Evolutionary conservation across 2,113 vertebrate genomes (phyloP).

Genomic region (Podiceps cristatus): DNA sequence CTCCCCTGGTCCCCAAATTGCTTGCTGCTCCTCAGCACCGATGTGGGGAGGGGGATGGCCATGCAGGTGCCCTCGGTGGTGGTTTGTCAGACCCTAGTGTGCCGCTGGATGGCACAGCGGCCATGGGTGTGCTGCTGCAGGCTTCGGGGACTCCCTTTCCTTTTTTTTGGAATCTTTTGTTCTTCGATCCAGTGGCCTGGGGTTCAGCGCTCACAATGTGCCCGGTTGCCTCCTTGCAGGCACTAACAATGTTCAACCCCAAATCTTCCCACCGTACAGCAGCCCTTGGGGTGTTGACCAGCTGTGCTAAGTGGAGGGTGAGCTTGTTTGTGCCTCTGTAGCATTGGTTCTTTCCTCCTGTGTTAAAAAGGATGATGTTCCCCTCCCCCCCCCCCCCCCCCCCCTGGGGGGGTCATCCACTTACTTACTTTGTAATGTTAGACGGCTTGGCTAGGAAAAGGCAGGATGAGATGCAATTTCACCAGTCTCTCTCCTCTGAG

Average conservation of each 20-base stretch:
- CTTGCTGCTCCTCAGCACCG: neutral
- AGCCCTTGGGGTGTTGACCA: neutral
- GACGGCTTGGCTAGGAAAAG: neutral
- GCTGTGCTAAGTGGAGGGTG: neutral
- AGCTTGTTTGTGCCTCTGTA: neutral
- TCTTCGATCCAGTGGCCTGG: neutral
- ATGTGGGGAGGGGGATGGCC: neutral
- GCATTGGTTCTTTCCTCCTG: too few species aligned
- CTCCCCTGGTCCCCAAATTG: neutral
- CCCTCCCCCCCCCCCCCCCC: too few species aligned
- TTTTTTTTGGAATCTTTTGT: neutral
- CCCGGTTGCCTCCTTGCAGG: neutral
- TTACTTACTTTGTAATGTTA: too few species aligned
- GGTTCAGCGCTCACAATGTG: neutral
- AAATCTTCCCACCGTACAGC: neutral
- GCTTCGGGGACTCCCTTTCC: neutral
- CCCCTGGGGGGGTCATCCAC: too few species aligned
- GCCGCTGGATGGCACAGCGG: neutral
- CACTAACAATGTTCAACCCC: neutral
- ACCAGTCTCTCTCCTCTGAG: neutral
- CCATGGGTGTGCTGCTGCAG: neutral
- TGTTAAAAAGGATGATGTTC: too few species aligned
- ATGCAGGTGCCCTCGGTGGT: neutral
- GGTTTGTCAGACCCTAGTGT: constrained; percentile 12
- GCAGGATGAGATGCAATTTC: neutral